Percentiles rank a stretch among this genome's conserved stretches.
These are phyloP conservation scores for Panorpa germanica DNA, from an alignment of 2,888 invertebrate genomes.

Conservation along the genomic window DNA sequence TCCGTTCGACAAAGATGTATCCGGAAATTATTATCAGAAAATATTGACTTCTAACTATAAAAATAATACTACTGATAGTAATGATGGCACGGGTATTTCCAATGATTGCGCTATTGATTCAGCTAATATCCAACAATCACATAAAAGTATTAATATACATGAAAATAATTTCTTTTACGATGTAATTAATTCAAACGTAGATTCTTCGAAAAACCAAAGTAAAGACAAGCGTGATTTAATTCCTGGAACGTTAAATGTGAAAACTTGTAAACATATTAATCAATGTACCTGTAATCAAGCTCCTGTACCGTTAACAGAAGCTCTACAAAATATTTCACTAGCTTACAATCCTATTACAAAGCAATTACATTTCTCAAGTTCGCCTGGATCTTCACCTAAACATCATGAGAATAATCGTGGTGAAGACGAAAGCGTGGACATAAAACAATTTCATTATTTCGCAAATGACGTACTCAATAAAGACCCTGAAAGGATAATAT, in stretches of 20 bases:
- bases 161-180: slow-evolving; percentile 8
- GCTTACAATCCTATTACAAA: slow-evolving; percentile 58
- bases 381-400: slow-evolving; percentile 14
- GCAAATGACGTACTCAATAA: too few species aligned
- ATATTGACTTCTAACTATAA: slow-evolving; percentile 9
- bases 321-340: slow-evolving; percentile 51
- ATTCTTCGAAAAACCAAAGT: slow-evolving; percentile 10
- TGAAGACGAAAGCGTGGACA: slow-evolving; percentile 6
- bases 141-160: too few species aligned
- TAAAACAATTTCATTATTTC: too few species aligned
- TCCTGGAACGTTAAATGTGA: too few species aligned
- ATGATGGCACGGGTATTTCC: slow-evolving; percentile 8
- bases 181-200: slow-evolving; percentile 7
- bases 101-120: slow-evolving; percentile 8
- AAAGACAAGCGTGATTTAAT: too few species aligned
- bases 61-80: slow-evolving; percentile 10
- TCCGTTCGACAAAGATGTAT: slow-evolving; percentile 12
- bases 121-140: slow-evolving; percentile 12
- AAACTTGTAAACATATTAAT: too few species aligned
- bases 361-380: slow-evolving; percentile 42
- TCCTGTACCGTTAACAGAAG: slow-evolving; percentile 43
- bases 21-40: slow-evolving; percentile 14
- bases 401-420: slow-evolving; percentile 5
- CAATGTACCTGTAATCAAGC: slow-evolving; percentile 31
- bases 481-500: too few species aligned